A percentile compares a stretch with the other conserved stretches of the same genome.
These are phyloP conservation scores for Myiotriccus ornatus DNA, from an alignment of 2,797 vertebrate genomes.

Conservation along the genomic window DNA sequence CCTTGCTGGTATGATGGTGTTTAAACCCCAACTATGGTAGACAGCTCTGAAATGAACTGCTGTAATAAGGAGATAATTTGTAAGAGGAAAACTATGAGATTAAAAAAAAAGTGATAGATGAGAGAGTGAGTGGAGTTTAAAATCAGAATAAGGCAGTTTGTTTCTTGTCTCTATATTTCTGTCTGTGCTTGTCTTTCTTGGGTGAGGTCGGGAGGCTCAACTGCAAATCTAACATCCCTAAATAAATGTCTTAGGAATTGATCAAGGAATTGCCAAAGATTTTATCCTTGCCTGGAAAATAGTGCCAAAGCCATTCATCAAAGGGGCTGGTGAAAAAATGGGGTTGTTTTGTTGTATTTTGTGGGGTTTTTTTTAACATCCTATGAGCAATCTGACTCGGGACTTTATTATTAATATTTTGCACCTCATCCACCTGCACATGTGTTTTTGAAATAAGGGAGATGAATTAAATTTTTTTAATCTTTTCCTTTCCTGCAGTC, in stretches of 20 bases:
- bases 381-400: not conserved
- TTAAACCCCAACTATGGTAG: not conserved
- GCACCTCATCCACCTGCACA: not conserved
- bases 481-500: not conserved
- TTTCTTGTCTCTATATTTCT: not conserved
- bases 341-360: not conserved
- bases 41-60: not conserved
- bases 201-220: not conserved
- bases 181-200: not conserved
- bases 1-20: not conserved
- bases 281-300: conserved; percentile 47
- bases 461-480: not conserved
- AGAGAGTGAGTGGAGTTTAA: not conserved
- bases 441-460: not conserved
- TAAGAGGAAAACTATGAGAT: not conserved
- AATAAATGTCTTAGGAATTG: conserved; percentile 60
- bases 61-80: not conserved
- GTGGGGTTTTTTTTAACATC: not conserved
- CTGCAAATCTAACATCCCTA: conserved; percentile 42
- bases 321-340: conserved; percentile 33
- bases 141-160: not conserved
- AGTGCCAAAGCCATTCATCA: conserved; percentile 47
- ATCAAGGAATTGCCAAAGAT: not conserved
- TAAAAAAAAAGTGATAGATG: not conserved
- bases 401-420: not conserved